phyloP scores from a whole-genome alignment of 2,888 invertebrate genomes.

The Pemphredon lugubris region DNA sequence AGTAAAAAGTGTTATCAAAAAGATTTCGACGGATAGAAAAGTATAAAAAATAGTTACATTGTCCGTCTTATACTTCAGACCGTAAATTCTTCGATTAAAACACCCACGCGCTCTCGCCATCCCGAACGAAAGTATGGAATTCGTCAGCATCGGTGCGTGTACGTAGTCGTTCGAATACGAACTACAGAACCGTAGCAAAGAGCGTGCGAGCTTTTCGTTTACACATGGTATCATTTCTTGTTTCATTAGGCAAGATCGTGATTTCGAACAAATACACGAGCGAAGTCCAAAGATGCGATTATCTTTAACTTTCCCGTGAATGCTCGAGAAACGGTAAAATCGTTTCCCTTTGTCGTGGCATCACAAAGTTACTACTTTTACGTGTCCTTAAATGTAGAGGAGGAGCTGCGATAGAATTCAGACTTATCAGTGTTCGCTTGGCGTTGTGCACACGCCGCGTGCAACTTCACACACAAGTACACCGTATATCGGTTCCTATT shows the following conservation, averaged over 20 bases:
- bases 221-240: slow-evolving; percentile 28
- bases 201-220: slow-evolving; percentile 39
- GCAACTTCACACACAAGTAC: slow-evolving; percentile 24
- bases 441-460: slow-evolving; percentile 12
- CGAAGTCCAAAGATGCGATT: slow-evolving; percentile 3
- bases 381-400: slow-evolving; percentile 16
- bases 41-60: slow-evolving; percentile 47
- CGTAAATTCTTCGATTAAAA: slow-evolving; percentile 42
- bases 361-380: slow-evolving; percentile 33
- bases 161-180: slow-evolving; percentile 42
- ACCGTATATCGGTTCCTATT: slow-evolving; percentile 17
- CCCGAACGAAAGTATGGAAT: slow-evolving; percentile 65
- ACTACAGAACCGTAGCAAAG: slow-evolving; percentile 43
- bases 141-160: slow-evolving; percentile 47
- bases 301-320: slow-evolving; percentile 13
- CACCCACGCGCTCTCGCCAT: slow-evolving; percentile 44
- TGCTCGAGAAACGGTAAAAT: slow-evolving; percentile 22
- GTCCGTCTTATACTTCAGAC: slow-evolving; percentile 27
- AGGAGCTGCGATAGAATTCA: slow-evolving; percentile 19
- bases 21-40: slow-evolving; percentile 50
- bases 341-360: slow-evolving; percentile 20
- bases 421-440: slow-evolving; percentile 15
- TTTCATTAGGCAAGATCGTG: slow-evolving; percentile 44
- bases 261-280: slow-evolving; percentile 16
- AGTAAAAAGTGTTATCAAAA: slow-evolving; percentile 22